These are phyloP conservation scores for Dipodomys spectabilis DNA, from an alignment of 2,113 vertebrate genomes.

Conservation along the genomic window DNA sequence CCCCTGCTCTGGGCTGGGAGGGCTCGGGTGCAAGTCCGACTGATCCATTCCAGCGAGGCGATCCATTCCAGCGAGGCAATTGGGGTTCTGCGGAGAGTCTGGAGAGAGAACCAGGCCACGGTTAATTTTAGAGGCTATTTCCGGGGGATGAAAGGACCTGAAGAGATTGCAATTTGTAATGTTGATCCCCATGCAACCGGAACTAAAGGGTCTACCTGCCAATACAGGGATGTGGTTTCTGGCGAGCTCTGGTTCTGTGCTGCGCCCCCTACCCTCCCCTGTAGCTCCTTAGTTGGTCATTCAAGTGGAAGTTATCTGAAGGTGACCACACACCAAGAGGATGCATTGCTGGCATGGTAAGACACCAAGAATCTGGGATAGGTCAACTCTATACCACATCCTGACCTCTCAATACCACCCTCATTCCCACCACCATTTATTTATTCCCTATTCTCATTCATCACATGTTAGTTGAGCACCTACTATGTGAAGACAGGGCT, in stretches of 20 bases:
- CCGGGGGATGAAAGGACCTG: background rate
- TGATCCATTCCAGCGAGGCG: slow-evolving; percentile 76
- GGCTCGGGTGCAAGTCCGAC: slow-evolving; percentile 50
- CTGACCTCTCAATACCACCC: background rate
- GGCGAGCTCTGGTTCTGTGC: slow-evolving; percentile 80
- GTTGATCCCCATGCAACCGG: slow-evolving; percentile 58
- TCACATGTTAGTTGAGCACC: background rate
- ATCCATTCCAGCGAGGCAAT: slow-evolving; percentile 74
- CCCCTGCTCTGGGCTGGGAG: slow-evolving; percentile 68
- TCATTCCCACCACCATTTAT: background rate
- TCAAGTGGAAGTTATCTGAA: slow-evolving; percentile 73
- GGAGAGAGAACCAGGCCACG: slow-evolving; percentile 55
- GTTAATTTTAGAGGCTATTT: slow-evolving; percentile 80
- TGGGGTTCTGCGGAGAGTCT: slow-evolving; percentile 52
- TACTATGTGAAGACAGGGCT: background rate
- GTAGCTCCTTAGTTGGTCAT: slow-evolving; percentile 76
- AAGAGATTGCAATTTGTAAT: slow-evolving; percentile 73
- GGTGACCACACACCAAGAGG: slow-evolving; percentile 55
- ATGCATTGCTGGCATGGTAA: slow-evolving; percentile 72
- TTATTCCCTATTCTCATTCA: background rate
- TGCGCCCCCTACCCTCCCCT: slow-evolving; percentile 70
- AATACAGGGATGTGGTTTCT: slow-evolving; percentile 67
- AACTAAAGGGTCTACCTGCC: slow-evolving; percentile 44
- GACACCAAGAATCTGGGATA: background rate
- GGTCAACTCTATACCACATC: background rate